phyloP scores from a whole-genome alignment of 1,140 invertebrate genomes.

The Caenorhabditis briggsae region DNA sequence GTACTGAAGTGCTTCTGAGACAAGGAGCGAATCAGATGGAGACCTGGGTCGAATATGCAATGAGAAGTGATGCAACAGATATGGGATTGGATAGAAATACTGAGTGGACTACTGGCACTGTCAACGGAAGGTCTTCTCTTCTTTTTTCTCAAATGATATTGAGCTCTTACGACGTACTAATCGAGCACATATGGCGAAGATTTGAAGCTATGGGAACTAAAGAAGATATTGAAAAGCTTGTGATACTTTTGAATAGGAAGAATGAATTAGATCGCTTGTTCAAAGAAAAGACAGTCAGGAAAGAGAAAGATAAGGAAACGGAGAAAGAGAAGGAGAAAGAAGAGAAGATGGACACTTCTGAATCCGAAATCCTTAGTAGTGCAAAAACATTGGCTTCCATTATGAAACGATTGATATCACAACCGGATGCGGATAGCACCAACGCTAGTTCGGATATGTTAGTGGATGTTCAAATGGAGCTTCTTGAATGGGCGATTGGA shows the following conservation, averaged over 20 bases:
- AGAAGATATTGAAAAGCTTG: conserved; percentile 45
- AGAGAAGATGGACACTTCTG: conserved; percentile 1
- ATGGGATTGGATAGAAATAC: conserved; percentile 45
- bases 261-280: conserved; percentile 40
- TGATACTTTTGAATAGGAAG: not conserved
- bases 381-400: conserved; percentile 40
- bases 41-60: not conserved
- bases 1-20: conserved; percentile 21
- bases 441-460: not conserved
- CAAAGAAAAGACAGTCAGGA: conserved; percentile 25
- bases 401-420: not conserved
- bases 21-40: conserved; percentile 23
- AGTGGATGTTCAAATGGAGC: conserved; percentile 7
- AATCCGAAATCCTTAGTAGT: conserved; percentile 47
- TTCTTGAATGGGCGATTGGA: conserved; percentile 16
- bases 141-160: conserved; percentile 55
- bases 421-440: not conserved
- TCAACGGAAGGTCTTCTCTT: conserved; percentile 2
- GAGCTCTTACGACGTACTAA: conserved; percentile 48
- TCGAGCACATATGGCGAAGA: conserved; percentile 57
- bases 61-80: conserved; percentile 23
- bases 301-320: conserved; percentile 18
- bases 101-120: conserved; percentile 40
- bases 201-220: conserved; percentile 18
- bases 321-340: conserved; percentile 45